Percentiles rank a stretch among this genome's conserved stretches.
Conservation (phyloP, 2,888 invertebrate species). For the Stegana nigrithorax region DNA sequence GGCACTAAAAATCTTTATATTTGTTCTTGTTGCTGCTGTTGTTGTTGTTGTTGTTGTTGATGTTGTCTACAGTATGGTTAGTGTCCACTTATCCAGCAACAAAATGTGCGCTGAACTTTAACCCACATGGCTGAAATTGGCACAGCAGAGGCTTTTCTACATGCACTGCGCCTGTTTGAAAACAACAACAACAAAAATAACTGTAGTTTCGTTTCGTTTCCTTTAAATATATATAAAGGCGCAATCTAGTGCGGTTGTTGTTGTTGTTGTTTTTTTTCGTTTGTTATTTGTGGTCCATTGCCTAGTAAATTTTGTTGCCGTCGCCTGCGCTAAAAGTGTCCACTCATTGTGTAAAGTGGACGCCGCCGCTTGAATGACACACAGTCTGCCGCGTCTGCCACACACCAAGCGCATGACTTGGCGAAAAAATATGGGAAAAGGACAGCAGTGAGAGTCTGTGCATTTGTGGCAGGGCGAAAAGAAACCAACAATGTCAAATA, state of each 20-base stretch:
- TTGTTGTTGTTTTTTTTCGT: conserved; percentile 6
- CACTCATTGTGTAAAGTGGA: conserved; percentile 13
- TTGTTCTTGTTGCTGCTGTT: conserved; percentile 38
- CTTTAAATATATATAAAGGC: no score
- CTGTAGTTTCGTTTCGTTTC: no score
- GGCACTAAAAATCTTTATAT: conserved; percentile 64
- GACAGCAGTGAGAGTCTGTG: not conserved
- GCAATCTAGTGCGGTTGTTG: not conserved
- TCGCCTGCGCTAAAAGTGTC: not conserved
- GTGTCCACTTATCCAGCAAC: not conserved
- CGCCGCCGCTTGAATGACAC: not conserved
- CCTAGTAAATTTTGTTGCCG: conserved; percentile 7
- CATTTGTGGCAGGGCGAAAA: conserved; percentile 30
- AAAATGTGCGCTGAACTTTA: not conserved
- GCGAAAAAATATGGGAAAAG: not conserved
- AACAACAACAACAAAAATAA: not conserved
- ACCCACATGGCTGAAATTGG: not conserved
- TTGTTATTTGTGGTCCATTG: not conserved
- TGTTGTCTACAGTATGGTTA: conserved; percentile 17
- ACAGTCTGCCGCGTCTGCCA: not conserved
- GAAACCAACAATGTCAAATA: conserved; percentile 28
- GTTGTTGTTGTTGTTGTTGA: conserved; percentile 34
- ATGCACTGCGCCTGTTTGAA: not conserved
- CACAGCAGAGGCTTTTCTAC: not conserved
- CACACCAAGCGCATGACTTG: not conserved